These are phyloP conservation scores for Hydractinia echinata DNA, from an alignment of 30 jellyfish, hydroid and myxozoan genomes.

Conservation along the genomic window DNA sequence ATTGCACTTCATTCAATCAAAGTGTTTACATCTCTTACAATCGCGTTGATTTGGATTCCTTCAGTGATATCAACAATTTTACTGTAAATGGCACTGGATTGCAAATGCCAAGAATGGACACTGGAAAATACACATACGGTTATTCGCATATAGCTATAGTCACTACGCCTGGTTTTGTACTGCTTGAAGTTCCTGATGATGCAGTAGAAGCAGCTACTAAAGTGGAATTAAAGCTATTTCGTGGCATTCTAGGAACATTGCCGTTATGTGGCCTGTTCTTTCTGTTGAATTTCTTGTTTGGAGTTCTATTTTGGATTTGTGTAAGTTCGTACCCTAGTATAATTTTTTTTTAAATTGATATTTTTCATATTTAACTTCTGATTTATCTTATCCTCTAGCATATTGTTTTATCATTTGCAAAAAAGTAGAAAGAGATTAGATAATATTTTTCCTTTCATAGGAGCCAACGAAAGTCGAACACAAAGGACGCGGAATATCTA, in stretches of 20 bases:
- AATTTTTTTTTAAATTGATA: too few relatives aligned
- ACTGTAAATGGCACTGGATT: neutral
- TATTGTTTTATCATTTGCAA: too few relatives aligned
- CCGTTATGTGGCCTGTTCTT: conserved; percentile 1
- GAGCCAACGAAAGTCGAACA: too few relatives aligned
- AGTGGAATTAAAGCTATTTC: neutral
- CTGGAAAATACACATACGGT: neutral
- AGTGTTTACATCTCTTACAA: neutral
- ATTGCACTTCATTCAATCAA: neutral
- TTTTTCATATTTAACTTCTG: too few relatives aligned
- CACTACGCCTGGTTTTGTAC: conserved; percentile 10
- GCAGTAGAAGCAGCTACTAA: conserved; percentile 8
- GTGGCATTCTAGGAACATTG: neutral
- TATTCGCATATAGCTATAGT: neutral
- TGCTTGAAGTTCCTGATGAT: conserved; percentile 11
- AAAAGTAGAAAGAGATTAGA: too few relatives aligned
- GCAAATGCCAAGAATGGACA: conserved; percentile 9
- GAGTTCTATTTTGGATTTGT: conserved; percentile 7
- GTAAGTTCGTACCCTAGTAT: neutral
- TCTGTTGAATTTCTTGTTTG: conserved; percentile 1
- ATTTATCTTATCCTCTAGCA: too few relatives aligned
- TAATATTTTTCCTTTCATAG: too few relatives aligned
- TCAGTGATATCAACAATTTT: neutral
- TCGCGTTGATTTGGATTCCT: neutral
- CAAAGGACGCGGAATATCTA: too few relatives aligned